Conservation (phyloP, 2,113 vertebrate genomes). For the Trichomycterus rosablanca region DNA sequence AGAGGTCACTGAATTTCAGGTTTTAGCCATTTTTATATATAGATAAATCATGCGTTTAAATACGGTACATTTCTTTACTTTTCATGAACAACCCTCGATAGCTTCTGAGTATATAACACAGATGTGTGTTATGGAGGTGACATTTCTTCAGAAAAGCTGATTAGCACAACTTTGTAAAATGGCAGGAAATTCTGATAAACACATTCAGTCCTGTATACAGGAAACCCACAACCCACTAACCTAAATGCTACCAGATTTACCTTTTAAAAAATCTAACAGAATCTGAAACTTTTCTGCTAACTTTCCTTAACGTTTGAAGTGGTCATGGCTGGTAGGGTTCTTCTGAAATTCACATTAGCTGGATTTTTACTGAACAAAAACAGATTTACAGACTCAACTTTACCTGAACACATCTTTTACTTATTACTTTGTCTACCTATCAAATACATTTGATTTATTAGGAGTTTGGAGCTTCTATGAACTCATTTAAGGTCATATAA, state of each 20-base stretch:
- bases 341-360: background rate
- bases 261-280: conserved; percentile 31
- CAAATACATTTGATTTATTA: no score
- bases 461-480: no score
- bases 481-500: no score
- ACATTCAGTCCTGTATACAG: conserved; percentile 31
- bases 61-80: no score
- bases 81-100: no score
- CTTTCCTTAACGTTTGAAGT: background rate
- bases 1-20: no score
- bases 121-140: background rate
- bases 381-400: no score
- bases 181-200: conserved; percentile 39
- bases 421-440: no score
- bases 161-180: conserved; percentile 33
- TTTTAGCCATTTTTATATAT: no score
- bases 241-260: conserved; percentile 35
- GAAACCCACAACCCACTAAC: conserved; percentile 50
- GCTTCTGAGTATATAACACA: background rate
- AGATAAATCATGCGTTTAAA: no score
- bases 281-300: conserved; percentile 1
- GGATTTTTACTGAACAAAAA: no score
- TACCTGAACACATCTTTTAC: no score
- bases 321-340: background rate
- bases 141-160: conserved; percentile 4